These are phyloP conservation scores for Trachelus stipa DNA, from an alignment of 2,888 invertebrate species.

Conservation along the genomic window DNA sequence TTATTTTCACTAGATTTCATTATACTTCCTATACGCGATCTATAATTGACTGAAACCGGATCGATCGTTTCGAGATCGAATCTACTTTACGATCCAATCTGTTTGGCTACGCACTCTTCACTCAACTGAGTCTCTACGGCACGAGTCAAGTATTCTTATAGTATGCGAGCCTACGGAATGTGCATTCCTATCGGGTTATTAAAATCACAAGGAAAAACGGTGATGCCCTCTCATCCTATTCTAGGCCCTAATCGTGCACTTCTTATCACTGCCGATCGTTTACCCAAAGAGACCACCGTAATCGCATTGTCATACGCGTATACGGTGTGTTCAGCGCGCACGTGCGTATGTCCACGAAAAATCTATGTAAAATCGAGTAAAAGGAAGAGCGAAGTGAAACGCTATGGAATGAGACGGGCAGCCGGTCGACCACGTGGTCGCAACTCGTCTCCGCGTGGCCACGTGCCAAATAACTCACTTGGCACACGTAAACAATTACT, in stretches of 20 bases:
- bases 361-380: background rate
- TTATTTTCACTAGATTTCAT: background rate
- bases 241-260: background rate
- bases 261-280: background rate
- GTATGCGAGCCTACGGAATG: background rate
- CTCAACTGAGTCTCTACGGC: background rate
- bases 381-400: background rate
- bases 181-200: background rate
- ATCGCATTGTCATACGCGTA: background rate
- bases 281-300: background rate
- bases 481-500: slow-evolving; percentile 64
- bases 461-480: slow-evolving; percentile 62
- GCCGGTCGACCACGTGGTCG: slow-evolving; percentile 52
- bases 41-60: background rate
- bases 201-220: background rate
- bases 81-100: background rate
- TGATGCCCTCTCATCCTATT: background rate
- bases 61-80: background rate
- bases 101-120: background rate
- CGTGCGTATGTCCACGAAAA: background rate
- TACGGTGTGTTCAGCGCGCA: background rate
- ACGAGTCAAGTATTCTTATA: background rate
- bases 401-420: background rate
- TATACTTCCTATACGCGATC: background rate
- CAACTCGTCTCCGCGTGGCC: slow-evolving; percentile 43